phyloP scores from a whole-genome alignment of 2,888 invertebrate species.

The Acronicta alni region DNA sequence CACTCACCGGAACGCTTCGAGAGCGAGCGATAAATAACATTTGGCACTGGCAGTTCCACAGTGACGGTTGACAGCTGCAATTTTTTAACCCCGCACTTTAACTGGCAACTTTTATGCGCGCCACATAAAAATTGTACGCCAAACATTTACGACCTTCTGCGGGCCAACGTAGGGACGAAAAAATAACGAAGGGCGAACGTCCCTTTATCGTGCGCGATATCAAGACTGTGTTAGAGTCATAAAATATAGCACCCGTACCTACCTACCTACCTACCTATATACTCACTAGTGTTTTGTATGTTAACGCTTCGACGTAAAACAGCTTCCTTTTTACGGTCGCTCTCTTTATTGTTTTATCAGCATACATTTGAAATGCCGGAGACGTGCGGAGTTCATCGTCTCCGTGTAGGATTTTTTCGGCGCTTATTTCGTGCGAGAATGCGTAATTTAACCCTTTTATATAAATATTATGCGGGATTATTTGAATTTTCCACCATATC shows the following conservation, averaged over 20 bases:
- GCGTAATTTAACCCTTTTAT: slow-evolving; percentile 57
- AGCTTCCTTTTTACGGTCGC: slow-evolving; percentile 48
- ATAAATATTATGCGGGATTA: slow-evolving; percentile 55
- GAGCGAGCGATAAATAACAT: slow-evolving; percentile 37
- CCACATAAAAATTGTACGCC: slow-evolving; percentile 53
- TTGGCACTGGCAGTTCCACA: slow-evolving; percentile 19
- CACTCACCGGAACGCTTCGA: slow-evolving; percentile 7
- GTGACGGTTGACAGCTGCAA: slow-evolving; percentile 60
- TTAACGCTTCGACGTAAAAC: slow-evolving; percentile 54
- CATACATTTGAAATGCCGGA: slow-evolving; percentile 51
- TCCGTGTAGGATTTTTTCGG: slow-evolving; percentile 29
- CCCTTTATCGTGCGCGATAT: slow-evolving; percentile 66
- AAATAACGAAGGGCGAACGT: slow-evolving; percentile 48
- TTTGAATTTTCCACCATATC: slow-evolving; percentile 49
- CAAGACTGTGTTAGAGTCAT: slow-evolving; percentile 64
- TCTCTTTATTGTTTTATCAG: slow-evolving; percentile 61
- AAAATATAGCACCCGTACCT: slow-evolving; percentile 55
- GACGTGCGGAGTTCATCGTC: slow-evolving; percentile 38
- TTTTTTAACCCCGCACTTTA: slow-evolving; percentile 54
- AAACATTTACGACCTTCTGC: slow-evolving; percentile 46
- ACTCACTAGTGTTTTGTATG: slow-evolving; percentile 56
- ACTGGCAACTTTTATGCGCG: slow-evolving; percentile 53
- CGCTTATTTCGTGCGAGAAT: slow-evolving; percentile 44
- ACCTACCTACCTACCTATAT: slow-evolving; percentile 50
- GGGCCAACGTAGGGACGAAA: slow-evolving; percentile 23